These are phyloP conservation scores for Dipus sagitta DNA, from an alignment of 2,797 vertebrate genomes.

Conservation along the genomic window DNA sequence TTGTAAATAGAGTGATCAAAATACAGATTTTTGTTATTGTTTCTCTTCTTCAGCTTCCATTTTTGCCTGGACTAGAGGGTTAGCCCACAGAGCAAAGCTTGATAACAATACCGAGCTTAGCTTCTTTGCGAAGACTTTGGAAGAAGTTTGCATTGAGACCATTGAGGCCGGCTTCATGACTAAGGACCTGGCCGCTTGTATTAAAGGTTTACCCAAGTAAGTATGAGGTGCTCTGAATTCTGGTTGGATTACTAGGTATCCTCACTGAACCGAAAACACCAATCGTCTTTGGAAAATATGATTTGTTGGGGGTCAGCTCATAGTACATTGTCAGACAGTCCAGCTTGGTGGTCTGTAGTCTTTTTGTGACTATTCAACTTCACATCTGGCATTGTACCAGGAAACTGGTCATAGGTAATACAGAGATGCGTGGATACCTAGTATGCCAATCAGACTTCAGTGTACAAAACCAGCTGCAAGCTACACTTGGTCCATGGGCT, in stretches of 20 bases:
- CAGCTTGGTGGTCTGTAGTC: neutral
- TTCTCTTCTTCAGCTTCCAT: slow-evolving; percentile 93
- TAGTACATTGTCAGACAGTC: neutral
- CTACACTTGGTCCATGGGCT: neutral
- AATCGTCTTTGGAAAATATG: neutral
- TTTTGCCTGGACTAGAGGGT: slow-evolving; percentile 97
- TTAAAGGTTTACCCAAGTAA: slow-evolving; percentile 96
- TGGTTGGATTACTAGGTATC: neutral
- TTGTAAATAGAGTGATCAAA: neutral
- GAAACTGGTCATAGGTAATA: neutral
- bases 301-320: neutral
- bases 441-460: neutral
- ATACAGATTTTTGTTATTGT: neutral
- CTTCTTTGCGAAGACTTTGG: slow-evolving; percentile 92
- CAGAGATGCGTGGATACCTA: neutral
- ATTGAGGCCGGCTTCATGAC: slow-evolving; percentile 99
- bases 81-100: slow-evolving; percentile 96
- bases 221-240: slow-evolving; percentile 75
- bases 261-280: neutral
- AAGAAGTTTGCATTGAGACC: slow-evolving; percentile 97
- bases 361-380: neutral
- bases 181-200: slow-evolving; percentile 97
- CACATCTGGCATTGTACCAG: neutral
- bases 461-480: neutral
- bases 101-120: slow-evolving; percentile 93